Evolutionary conservation across 1,140 invertebrate species (phyloP).

Genomic region (Drosophila kohkoa): DNA sequence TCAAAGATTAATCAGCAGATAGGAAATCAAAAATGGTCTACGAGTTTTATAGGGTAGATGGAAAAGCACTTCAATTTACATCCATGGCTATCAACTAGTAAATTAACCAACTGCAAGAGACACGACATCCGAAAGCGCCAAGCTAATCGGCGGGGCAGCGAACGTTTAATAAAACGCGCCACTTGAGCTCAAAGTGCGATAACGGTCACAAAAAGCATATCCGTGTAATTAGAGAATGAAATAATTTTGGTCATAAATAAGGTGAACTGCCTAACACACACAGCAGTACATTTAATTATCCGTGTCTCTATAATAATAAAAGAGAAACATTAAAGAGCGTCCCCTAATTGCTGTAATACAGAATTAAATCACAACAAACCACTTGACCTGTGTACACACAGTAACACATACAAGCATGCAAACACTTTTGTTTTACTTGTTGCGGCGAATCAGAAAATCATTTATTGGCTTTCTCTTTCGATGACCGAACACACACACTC

Average conservation of each 20-base stretch:
- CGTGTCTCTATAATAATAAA: slow-evolving; percentile 5
- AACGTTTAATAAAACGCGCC: slow-evolving; percentile 67
- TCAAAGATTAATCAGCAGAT: not conserved
- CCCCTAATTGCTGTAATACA: slow-evolving; percentile 30
- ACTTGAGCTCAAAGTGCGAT: slow-evolving; percentile 58
- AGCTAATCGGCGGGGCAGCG: slow-evolving; percentile 35
- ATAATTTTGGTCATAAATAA: slow-evolving; percentile 13
- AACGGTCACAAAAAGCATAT: slow-evolving; percentile 42
- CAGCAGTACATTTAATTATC: not conserved
- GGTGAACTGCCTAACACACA: not conserved
- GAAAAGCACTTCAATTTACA: slow-evolving; percentile 33
- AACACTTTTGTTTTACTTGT: slow-evolving; percentile 1
- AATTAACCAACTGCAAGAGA: slow-evolving; percentile 43
- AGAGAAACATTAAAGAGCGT: slow-evolving; percentile 3
- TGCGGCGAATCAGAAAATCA: slow-evolving; percentile 28
- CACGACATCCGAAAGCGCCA: slow-evolving; percentile 27
- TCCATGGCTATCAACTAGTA: slow-evolving; percentile 19
- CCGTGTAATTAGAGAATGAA: slow-evolving; percentile 52
- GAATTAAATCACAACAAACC: slow-evolving; percentile 43
- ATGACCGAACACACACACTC: slow-evolving; percentile 8
- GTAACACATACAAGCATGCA: not conserved
- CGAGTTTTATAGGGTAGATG: slow-evolving; percentile 14
- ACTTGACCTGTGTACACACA: slow-evolving; percentile 9
- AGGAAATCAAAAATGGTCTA: not conserved
- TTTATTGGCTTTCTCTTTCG: slow-evolving; percentile 53